Evolutionary conservation across 2,113 vertebrate species (phyloP), one percentile per base, ranked within the genome.

Genomic region (Orthonyx spaldingii): DNA sequence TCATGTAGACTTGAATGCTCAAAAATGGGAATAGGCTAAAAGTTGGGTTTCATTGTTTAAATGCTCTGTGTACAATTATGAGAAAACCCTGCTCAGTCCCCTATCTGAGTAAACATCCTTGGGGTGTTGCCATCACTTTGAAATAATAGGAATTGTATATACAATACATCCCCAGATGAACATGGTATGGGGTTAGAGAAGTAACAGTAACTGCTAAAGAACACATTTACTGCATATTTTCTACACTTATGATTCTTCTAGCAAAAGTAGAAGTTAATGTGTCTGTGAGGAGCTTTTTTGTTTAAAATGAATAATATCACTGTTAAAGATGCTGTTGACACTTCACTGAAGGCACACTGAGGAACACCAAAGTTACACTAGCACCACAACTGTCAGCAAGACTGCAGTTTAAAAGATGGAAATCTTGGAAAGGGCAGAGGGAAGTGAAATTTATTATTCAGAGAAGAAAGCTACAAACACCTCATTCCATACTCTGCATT

Each of bases 21-120:
- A 87, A 79, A 71, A 94, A 63, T 1, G 41, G 41, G 35, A 91
- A 88, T 52, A 59, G 37, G 37, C 79, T 39, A 47, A 33, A 49
- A 32, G 66, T 10, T 61, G 80, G 57, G 87, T 86, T 94, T 87
- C 70, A 92, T 89, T 79, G 93, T 95, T 93, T 75, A 94, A 94
- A 82, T 26, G n/a, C 59, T 90, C 57, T 96, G 87, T 96, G 97
- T 97, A 96, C 89, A 97, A 83, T 96, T 72, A 92, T 80, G 88
- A 92, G 90, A 97, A 93, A 87, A 55, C 71, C 65, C 30, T 68
- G 52, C 89, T 94, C 65, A 30, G 76, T 74, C 24, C 56, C 66
- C 61, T 88, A 49, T 77, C 87, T 60, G 47, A 77, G 86, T 95
- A 90, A 94, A 92, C 83, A 84, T 93, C 94, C 93, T 69, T 89